Conservation (phyloP, 2,888 invertebrate species). For the Sepioteuthis lessoniana region DNA sequence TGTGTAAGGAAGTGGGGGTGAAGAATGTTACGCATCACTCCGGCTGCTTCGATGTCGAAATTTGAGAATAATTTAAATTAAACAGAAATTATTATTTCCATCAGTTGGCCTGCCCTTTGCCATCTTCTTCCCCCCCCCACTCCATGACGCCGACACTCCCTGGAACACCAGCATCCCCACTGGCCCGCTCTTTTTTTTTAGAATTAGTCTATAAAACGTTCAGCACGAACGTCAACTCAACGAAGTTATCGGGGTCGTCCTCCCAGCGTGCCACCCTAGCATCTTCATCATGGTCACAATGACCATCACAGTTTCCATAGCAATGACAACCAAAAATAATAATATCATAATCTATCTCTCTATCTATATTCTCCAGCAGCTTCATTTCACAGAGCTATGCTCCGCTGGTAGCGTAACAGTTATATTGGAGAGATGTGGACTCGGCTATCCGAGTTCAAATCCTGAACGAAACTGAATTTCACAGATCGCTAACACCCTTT, state of each 20-base stretch:
- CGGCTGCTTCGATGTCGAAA: background rate
- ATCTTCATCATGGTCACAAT: background rate
- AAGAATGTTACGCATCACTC: background rate
- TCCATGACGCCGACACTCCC: background rate
- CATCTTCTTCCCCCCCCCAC: background rate
- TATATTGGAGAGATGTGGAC: too few species aligned
- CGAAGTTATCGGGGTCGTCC: background rate
- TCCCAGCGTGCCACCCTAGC: background rate
- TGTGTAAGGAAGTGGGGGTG: background rate
- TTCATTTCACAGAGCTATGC: too few species aligned
- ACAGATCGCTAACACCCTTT: too few species aligned
- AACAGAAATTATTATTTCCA: background rate
- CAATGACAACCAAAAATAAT: too few species aligned
- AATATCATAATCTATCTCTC: too few species aligned
- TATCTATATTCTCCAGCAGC: too few species aligned
- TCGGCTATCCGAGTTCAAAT: too few species aligned
- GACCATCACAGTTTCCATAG: too few species aligned
- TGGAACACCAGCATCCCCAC: background rate
- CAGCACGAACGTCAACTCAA: background rate
- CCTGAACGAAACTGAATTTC: too few species aligned
- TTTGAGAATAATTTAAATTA: constrained; percentile 23
- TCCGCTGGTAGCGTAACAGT: too few species aligned
- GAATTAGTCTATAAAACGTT: background rate
- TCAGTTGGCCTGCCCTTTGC: background rate
- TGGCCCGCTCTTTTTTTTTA: background rate